Conservation (phyloP, 2,113 vertebrate species). For the Picathartes gymnocephalus region DNA sequence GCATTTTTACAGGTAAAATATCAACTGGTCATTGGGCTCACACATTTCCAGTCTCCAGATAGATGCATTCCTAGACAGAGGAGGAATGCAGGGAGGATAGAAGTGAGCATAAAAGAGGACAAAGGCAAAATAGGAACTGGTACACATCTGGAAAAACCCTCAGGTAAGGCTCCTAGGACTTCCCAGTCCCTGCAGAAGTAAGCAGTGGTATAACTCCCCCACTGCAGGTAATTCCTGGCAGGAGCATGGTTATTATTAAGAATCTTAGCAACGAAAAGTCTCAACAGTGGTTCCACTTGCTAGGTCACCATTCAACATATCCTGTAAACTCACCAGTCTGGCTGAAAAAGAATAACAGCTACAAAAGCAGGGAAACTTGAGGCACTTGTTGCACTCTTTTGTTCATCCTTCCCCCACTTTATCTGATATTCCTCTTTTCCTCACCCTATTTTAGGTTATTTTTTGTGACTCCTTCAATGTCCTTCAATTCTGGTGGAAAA, state of each 20-base stretch:
- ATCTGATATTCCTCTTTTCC: neutral
- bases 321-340: neutral
- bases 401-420: neutral
- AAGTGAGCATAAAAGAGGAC: neutral
- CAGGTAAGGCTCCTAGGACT: neutral
- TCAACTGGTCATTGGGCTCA: neutral
- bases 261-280: neutral
- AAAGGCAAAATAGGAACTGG: neutral
- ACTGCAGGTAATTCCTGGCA: neutral
- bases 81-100: neutral
- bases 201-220: neutral
- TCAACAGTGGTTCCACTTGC: neutral
- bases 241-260: neutral
- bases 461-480: slow-evolving; percentile 4
- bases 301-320: neutral
- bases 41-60: neutral
- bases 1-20: neutral
- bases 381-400: neutral
- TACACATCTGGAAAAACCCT: neutral
- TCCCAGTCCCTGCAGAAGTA: neutral
- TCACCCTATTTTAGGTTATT: neutral
- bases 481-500: slow-evolving; percentile 13
- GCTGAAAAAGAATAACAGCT: neutral
- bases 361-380: neutral
- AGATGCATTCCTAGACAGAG: neutral